Evolutionary conservation across 2,113 vertebrate species (phyloP).

Genomic region (Albula goreensis): DNA sequence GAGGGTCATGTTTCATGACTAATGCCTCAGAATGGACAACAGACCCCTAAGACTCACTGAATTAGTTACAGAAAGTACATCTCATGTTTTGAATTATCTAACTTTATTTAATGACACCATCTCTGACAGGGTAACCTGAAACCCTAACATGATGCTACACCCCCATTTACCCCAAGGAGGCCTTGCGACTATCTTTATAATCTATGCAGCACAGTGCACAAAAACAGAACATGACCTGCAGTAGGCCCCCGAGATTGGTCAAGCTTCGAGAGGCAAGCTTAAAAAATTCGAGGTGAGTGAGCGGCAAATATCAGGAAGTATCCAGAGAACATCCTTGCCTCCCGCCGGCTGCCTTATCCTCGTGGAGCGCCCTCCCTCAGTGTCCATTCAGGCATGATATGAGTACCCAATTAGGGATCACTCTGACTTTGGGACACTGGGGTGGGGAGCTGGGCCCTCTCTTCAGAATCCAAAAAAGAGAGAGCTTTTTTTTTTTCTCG

Average conservation of each 20-base stretch:
- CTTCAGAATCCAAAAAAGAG: background rate
- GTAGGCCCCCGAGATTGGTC: background rate
- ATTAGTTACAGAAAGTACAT: background rate
- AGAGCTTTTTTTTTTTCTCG: background rate
- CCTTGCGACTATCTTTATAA: background rate
- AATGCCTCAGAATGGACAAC: too few species aligned
- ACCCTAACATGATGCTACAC: background rate
- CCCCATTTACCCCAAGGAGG: background rate
- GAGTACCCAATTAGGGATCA: background rate
- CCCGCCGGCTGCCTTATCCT: background rate
- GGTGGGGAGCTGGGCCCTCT: background rate
- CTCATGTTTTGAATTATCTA: background rate
- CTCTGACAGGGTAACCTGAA: constrained; percentile 1
- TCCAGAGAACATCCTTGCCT: background rate
- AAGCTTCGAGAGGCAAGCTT: background rate
- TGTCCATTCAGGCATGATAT: background rate
- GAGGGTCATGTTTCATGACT: too few species aligned
- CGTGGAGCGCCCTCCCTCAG: background rate
- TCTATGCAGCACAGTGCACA: background rate
- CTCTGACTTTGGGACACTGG: background rate
- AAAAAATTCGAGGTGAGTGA: background rate
- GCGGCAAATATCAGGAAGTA: background rate
- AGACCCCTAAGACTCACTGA: background rate
- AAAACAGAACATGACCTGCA: background rate
- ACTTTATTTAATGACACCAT: background rate